phyloP scores from a whole-genome alignment of 2,888 invertebrate genomes.

The Agrochola macilenta region DNA sequence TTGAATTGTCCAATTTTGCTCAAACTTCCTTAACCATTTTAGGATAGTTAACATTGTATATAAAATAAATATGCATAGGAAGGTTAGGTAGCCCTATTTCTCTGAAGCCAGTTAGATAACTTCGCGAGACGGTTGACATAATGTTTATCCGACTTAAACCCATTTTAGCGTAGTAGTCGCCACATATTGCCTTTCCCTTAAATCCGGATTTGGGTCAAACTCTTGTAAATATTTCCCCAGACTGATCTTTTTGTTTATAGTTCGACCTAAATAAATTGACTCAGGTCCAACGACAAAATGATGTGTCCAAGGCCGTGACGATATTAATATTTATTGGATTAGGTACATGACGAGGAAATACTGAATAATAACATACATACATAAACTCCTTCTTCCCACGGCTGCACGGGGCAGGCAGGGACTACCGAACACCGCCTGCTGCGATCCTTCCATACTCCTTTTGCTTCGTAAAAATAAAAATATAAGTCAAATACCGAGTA shows the following conservation, averaged over 20 bases:
- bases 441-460: too few species aligned
- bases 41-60: neutral
- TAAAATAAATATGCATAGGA: neutral
- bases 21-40: conserved; percentile 23
- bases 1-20: conserved; percentile 14
- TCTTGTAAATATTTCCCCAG: conserved; percentile 34
- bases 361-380: neutral
- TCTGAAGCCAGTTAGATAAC: neutral
- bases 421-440: too few species aligned
- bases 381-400: too few species aligned
- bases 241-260: conserved; percentile 42
- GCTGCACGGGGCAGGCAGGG: too few species aligned
- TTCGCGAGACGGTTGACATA: neutral
- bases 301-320: conserved; percentile 19
- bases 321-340: conserved; percentile 12
- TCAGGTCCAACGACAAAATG: conserved; percentile 14
- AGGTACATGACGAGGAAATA: neutral
- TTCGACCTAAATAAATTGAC: conserved; percentile 43
- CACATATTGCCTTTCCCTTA: conserved; percentile 21
- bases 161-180: neutral
- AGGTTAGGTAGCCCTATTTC: neutral
- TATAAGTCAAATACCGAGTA: neutral
- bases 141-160: conserved; percentile 8
- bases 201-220: conserved; percentile 30
- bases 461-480: neutral